phyloP scores from a whole-genome alignment of 2,888 invertebrate genomes.

The Scelioninae gen. 2 region DNA sequence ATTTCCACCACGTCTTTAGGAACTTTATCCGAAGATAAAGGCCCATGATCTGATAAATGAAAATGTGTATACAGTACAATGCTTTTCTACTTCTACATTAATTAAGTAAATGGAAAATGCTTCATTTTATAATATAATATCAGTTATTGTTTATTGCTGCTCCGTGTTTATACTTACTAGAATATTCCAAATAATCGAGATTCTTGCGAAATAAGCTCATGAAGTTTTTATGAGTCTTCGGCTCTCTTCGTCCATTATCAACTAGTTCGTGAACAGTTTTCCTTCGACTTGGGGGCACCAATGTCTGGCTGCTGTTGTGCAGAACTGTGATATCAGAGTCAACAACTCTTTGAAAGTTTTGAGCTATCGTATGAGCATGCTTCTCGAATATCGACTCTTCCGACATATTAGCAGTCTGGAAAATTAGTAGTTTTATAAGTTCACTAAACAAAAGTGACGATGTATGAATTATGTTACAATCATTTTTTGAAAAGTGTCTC shows the following conservation, averaged over 20 bases:
- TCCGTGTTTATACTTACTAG: no score
- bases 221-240: conserved; percentile 81
- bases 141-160: no score
- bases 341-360: conserved; percentile 88
- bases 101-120: no score
- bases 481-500: no score
- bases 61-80: neutral
- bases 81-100: no score
- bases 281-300: conserved; percentile 87
- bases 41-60: conserved; percentile 60
- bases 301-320: conserved; percentile 85
- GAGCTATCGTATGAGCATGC: conserved; percentile 93
- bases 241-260: conserved; percentile 87
- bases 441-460: no score
- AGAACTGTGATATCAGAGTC: conserved; percentile 74
- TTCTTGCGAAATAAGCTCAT: conserved; percentile 66
- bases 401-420: conserved; percentile 85
- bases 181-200: conserved; percentile 59
- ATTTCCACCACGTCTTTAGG: conserved; percentile 78
- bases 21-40: conserved; percentile 77
- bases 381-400: conserved; percentile 83
- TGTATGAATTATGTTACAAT: no score
- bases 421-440: conserved; percentile 13
- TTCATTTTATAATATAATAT: no score
- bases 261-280: conserved; percentile 93